phyloP scores from a whole-genome alignment of 2,888 invertebrate genomes.

The Andrena bucephala region DNA sequence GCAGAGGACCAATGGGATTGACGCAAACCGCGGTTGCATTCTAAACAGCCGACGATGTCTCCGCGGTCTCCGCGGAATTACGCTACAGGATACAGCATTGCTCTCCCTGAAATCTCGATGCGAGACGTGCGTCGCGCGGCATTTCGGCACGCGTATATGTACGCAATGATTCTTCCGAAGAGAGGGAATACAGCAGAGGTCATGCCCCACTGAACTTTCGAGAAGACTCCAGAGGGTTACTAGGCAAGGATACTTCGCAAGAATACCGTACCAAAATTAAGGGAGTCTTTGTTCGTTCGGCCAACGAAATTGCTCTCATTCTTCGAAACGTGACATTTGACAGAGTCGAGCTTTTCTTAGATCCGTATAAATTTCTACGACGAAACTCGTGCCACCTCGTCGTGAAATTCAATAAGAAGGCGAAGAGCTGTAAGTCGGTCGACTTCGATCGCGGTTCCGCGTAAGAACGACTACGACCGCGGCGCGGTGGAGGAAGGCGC shows the following conservation, averaged over 20 bases:
- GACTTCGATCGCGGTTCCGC: constrained; percentile 34
- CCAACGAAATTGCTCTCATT: no score
- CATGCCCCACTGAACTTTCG: no score
- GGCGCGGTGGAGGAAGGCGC: constrained; percentile 22
- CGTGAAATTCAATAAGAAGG: constrained; percentile 13
- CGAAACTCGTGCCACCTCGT: background rate
- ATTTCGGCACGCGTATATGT: background rate
- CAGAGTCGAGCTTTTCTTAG: no score
- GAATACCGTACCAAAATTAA: no score
- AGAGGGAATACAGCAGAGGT: no score
- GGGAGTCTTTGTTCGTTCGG: no score
- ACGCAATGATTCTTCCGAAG: no score
- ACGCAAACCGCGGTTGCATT: constrained; percentile 76
- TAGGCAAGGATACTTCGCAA: no score
- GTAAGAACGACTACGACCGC: constrained; percentile 29
- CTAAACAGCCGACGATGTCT: constrained; percentile 76
- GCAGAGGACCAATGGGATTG: constrained; percentile 72
- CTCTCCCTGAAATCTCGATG: constrained; percentile 13
- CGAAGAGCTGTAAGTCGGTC: constrained; percentile 4
- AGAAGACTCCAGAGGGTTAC: no score
- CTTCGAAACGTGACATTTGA: no score
- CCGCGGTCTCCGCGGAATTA: constrained; percentile 50
- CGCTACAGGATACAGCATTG: background rate
- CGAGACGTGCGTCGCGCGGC: background rate
- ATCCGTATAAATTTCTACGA: no score